These are phyloP conservation scores for Cyclophora albipunctata DNA, from an alignment of 2,888 invertebrate species.

Conservation along the genomic window DNA sequence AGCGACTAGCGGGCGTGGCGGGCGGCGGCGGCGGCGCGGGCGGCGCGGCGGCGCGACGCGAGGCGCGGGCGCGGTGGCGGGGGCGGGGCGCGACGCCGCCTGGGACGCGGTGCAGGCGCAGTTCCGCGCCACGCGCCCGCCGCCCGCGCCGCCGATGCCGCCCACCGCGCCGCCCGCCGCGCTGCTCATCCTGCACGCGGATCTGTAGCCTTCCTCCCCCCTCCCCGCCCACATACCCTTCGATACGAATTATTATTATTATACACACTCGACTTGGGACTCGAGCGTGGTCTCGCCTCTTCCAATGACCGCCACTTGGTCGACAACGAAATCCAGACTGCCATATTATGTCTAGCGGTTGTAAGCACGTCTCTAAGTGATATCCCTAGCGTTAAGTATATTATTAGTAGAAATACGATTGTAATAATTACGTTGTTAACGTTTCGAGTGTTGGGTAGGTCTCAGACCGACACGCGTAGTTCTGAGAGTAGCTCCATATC, in stretches of 20 bases:
- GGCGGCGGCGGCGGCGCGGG: conserved; percentile 3
- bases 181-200: conserved; percentile 52
- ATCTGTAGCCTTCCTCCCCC: conserved; percentile 28
- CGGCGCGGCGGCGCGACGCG: conserved; percentile 13
- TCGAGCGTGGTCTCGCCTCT: background rate
- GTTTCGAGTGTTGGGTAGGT: no score
- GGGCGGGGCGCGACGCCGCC: conserved; percentile 32
- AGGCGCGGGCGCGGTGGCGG: conserved; percentile 5
- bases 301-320: background rate
- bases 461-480: no score
- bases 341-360: conserved; percentile 40
- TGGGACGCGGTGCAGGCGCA: conserved; percentile 62
- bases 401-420: background rate
- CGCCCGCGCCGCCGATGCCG: conserved; percentile 21
- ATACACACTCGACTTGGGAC: background rate
- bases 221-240: background rate
- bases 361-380: conserved; percentile 16
- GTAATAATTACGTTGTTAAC: no score
- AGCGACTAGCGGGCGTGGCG: conserved; percentile 2
- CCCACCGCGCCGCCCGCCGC: conserved; percentile 36
- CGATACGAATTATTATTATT: background rate
- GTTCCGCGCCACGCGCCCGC: conserved; percentile 35
- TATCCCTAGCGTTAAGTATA: conserved; percentile 13
- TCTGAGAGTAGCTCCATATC: conserved; percentile 8
- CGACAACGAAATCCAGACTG: conserved; percentile 37